Evolutionary conservation across 2,113 vertebrate genomes (phyloP), one percentile per base, ranked within the genome.

Genomic region (Pungitius pungitius): DNA sequence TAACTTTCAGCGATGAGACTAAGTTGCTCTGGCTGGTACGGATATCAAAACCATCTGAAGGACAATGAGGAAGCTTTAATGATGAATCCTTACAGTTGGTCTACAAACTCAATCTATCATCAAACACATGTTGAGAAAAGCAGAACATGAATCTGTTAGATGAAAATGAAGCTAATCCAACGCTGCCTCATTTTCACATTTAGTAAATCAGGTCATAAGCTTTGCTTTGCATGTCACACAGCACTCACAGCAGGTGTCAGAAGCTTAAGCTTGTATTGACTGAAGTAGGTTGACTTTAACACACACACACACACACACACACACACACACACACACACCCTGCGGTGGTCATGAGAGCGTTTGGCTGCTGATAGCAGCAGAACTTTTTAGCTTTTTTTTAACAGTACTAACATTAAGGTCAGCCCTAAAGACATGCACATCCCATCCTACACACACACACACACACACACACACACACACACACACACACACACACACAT

Each of bases 381-480:
- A 69, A 77, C 59, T 69, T 82, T 86, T 30, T 74, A 71, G 22
- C 37, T 69, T 58, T 43, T 70, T 68, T 80, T 85, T 73, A 64
- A 90, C 83, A 81, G 64, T 88, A 79, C 52, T 69, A 90, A 89
- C 88, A 91, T 91, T 91, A 92, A 92, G 91, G 89, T 92, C 84
- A 91, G 87, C 90, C 90, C 91, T 92, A 84, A 90, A 92, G 91
- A 90, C 90, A 91, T 90, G 89, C 84, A 84, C 87, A 89, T 90
- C 89, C 87, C 84, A 69, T 78, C 81, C 84, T 64, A 62, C 79
- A 78, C 73, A 73, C 75, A 76, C 72, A 72, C 68, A 61, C 64
- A 75, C 56, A 58, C 42, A 72, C 43, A 59, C 78, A 87, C 83
- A 71, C n/a, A 62, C 79, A 78, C 73, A n/a, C n/a, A n/a, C n/a